These are phyloP conservation scores for Hydropotes inermis DNA, from an alignment of 2,113 vertebrate genomes.

Conservation along the genomic window DNA sequence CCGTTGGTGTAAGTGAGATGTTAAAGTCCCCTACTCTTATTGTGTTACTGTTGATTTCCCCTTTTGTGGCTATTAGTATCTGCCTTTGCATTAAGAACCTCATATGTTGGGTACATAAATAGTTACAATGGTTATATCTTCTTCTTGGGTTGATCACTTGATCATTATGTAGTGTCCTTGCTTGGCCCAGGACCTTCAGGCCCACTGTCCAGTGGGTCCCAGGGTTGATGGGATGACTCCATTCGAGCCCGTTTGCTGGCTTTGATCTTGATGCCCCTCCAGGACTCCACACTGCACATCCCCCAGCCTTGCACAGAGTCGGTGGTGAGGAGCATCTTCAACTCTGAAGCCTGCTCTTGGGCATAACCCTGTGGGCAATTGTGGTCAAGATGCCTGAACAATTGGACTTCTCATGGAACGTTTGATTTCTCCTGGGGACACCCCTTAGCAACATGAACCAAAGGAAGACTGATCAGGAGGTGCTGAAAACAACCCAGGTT, in stretches of 20 bases:
- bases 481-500: not conserved
- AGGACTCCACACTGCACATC: not conserved
- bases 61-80: not conserved
- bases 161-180: not conserved
- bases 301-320: rapidly evolving
- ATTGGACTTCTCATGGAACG: not conserved
- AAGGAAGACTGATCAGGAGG: not conserved
- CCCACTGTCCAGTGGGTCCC: rapidly evolving
- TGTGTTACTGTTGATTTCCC: not conserved
- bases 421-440: not conserved
- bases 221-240: not conserved
- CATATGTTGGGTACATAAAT: not conserved
- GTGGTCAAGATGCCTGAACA: not conserved
- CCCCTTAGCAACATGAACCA: not conserved
- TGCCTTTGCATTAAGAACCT: not conserved
- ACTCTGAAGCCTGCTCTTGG: not conserved
- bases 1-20: not conserved
- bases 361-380: too few species aligned
- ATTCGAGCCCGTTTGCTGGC: too few species aligned
- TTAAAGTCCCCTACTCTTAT: not conserved
- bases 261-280: not conserved
- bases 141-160: not conserved
- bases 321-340: not conserved
- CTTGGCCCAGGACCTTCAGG: not conserved
- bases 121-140: not conserved